Conservation (phyloP, 2,888 invertebrate genomes). For the Caenorhabditis wallacei region DNA sequence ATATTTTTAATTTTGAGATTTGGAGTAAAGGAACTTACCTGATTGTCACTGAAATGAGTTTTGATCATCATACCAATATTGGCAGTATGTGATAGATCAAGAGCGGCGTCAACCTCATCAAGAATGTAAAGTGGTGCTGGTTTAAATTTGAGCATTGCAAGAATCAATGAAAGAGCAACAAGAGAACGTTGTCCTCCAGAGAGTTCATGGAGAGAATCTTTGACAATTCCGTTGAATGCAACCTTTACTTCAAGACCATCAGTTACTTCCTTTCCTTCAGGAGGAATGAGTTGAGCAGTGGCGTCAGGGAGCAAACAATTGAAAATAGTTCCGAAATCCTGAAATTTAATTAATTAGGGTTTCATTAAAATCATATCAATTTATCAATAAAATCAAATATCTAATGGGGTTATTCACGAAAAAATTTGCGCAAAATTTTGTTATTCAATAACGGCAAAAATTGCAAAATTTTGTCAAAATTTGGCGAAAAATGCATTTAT, state of each 20-base stretch:
- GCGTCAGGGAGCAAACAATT: slow-evolving; percentile 93
- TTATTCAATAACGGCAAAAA: too few relatives aligned
- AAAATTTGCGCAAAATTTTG: too few relatives aligned
- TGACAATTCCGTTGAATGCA: slow-evolving; percentile 95
- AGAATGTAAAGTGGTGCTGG: slow-evolving; percentile 98
- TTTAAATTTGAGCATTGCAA: slow-evolving; percentile 96
- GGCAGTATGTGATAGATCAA: slow-evolving; percentile 98
- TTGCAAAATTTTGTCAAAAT: too few relatives aligned
- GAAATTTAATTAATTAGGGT: slow-evolving; percentile 27
- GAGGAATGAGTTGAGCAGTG: slow-evolving; percentile 90
- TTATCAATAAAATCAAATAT: too few relatives aligned
- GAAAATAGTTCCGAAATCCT: slow-evolving; percentile 96
- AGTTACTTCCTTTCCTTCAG: slow-evolving; percentile 88
- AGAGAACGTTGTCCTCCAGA: slow-evolving; percentile 91
- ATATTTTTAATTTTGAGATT: not conserved
- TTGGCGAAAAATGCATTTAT: too few relatives aligned
- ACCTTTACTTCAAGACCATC: slow-evolving; percentile 94
- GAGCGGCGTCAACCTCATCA: slow-evolving; percentile 97
- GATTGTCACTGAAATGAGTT: slow-evolving; percentile 92
- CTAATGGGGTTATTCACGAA: too few relatives aligned
- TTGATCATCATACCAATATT: slow-evolving; percentile 97
- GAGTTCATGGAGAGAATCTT: slow-evolving; percentile 95
- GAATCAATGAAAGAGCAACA: slow-evolving; percentile 95
- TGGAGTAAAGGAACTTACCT: slow-evolving; percentile 85
- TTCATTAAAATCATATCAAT: too few relatives aligned